A percentile compares a stretch with the other conserved stretches of the same genome.
Evolutionary conservation across 1,140 invertebrate species (phyloP).

Genomic region (Drosophila rhopaloa): DNA sequence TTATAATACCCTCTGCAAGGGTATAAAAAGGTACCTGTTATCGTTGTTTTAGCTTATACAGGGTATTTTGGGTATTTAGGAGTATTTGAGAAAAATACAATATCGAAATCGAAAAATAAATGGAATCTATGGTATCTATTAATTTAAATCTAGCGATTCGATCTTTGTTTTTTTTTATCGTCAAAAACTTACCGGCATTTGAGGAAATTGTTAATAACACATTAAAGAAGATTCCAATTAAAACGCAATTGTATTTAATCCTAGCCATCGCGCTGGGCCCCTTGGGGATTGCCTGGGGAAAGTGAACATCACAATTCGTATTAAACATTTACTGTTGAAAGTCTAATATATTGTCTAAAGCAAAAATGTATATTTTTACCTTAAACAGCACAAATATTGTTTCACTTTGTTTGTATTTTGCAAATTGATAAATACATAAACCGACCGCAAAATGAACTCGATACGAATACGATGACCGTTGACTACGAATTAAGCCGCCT

Average conservation of each 20-base stretch:
- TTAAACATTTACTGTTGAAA: not conserved
- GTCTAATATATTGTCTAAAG: not conserved
- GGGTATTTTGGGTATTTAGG: no score
- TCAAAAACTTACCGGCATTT: conserved; percentile 43
- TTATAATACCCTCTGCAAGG: no score
- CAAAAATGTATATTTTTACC: conserved; percentile 37
- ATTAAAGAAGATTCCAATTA: conserved; percentile 27
- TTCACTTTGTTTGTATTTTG: conserved; percentile 31
- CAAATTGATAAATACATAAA: conserved; percentile 19
- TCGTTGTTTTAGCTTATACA: no score
- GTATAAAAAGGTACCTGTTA: no score
- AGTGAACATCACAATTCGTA: conserved; percentile 15
- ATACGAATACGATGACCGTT: conserved; percentile 47
- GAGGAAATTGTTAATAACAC: conserved; percentile 27
- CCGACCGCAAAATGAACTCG: conserved; percentile 33
- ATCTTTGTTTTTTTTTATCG: no score
- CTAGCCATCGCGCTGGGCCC: conserved; percentile 22
- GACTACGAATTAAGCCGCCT: conserved; percentile 67
- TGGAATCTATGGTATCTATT: no score
- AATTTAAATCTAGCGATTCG: no score
- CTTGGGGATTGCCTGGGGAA: conserved; percentile 27
- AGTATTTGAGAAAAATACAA: no score
- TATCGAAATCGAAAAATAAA: no score
- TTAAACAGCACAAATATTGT: conserved; percentile 28
- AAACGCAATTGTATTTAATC: conserved; percentile 10